Evolutionary conservation across 2,797 vertebrate species (phyloP).

Genomic region (Pempheris klunzingeri): DNA sequence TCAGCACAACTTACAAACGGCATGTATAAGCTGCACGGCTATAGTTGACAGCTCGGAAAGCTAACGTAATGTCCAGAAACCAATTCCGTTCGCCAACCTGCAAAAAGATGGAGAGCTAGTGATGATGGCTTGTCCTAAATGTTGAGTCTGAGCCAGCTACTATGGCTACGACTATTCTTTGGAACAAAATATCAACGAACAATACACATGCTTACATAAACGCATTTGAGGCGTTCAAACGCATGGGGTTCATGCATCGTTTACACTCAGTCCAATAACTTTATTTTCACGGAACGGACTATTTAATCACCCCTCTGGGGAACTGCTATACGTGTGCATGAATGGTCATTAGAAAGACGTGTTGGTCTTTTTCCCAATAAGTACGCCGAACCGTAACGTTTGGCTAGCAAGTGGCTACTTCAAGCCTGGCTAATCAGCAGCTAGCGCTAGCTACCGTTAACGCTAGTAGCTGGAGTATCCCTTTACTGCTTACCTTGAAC

Average conservation of each 20-base stretch:
- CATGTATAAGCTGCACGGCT: slow-evolving; percentile 1
- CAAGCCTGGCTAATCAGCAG: slow-evolving; percentile 77
- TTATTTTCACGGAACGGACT: neutral
- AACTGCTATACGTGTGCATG: neutral
- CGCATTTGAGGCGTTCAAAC: slow-evolving; percentile 60
- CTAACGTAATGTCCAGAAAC: slow-evolving; percentile 15
- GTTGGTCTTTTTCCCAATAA: neutral
- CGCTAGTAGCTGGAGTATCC: slow-evolving; percentile 69
- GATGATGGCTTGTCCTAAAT: neutral
- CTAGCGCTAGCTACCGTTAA: slow-evolving; percentile 69
- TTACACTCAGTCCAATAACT: slow-evolving; percentile 49
- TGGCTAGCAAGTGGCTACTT: slow-evolving; percentile 74
- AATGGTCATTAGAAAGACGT: neutral
- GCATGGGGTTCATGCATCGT: slow-evolving; percentile 48
- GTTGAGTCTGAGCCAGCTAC: slow-evolving; percentile 18
- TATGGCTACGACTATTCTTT: slow-evolving; percentile 36
- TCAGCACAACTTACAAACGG: slow-evolving; percentile 38
- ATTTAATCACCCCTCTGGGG: rapidly evolving
- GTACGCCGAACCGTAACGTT: slow-evolving; percentile 29
- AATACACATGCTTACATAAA: slow-evolving; percentile 82
- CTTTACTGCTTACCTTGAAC: slow-evolving; percentile 83
- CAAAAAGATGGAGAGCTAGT: neutral
- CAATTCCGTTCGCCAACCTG: slow-evolving; percentile 10
- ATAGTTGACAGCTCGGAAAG: slow-evolving; percentile 22
- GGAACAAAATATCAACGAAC: slow-evolving; percentile 57